Conservation (phyloP, 1,140 invertebrate species). For the Camponotus floridanus region DNA sequence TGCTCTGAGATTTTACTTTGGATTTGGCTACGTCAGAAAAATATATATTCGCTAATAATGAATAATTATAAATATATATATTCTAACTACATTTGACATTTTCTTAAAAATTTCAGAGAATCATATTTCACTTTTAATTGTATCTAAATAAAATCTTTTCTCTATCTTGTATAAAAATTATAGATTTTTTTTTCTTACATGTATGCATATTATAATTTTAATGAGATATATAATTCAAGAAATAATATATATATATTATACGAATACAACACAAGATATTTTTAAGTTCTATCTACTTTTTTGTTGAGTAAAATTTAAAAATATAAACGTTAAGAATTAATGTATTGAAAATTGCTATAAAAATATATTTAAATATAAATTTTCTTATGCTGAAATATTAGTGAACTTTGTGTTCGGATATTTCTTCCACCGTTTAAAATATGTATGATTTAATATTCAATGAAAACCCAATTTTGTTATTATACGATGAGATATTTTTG, state of each 20-base stretch:
- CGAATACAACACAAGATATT: neutral
- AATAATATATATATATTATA: neutral
- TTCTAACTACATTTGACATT: too few species aligned
- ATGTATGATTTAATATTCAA: conserved; percentile 5
- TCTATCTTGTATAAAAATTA: too few species aligned
- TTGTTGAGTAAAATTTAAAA: neutral
- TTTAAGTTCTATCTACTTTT: neutral
- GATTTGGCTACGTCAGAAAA: neutral
- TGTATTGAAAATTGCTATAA: neutral
- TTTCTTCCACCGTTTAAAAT: neutral
- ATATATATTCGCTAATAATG: neutral
- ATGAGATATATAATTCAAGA: neutral
- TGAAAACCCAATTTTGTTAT: neutral
- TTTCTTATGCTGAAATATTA: neutral
- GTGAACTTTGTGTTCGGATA: neutral
- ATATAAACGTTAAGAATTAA: conserved; percentile 15
- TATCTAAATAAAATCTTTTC: neutral
- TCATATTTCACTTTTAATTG: neutral
- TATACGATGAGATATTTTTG: conserved; percentile 13
- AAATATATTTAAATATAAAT: conserved; percentile 12
- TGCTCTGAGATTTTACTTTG: neutral
- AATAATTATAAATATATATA: neutral
- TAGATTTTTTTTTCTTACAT: too few species aligned
- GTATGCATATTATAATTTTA: conserved; percentile 16
- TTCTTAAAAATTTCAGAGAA: too few species aligned